A percentile compares a stretch with the other conserved stretches of the same genome.
Conservation (phyloP, 1,140 invertebrate species). For the Grapholita molesta region DNA sequence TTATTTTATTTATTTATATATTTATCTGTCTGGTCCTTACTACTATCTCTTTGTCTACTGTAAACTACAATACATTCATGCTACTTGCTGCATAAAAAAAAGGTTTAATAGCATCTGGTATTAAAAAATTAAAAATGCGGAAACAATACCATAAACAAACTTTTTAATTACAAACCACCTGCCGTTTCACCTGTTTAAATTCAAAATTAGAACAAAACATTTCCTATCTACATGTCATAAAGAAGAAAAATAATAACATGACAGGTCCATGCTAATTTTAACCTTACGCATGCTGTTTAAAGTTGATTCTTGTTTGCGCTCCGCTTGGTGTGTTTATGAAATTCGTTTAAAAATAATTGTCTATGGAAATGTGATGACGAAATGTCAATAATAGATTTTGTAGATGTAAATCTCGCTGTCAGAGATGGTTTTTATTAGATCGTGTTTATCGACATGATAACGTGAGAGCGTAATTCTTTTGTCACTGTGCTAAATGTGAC, state of each 20-base stretch:
- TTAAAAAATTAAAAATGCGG: neutral
- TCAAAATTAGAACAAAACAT: conserved; percentile 7
- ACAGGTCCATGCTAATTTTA: neutral
- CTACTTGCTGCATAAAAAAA: too few species aligned
- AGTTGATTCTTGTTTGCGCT: neutral
- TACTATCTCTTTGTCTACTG: too few species aligned
- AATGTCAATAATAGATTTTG: neutral
- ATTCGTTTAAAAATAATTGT: neutral
- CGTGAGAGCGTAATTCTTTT: too few species aligned
- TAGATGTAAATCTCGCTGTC: neutral
- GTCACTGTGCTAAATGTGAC: too few species aligned
- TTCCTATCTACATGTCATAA: neutral
- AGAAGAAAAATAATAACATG: neutral
- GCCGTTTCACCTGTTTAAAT: conserved; percentile 3
- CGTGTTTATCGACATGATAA: too few species aligned
- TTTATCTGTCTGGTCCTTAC: too few species aligned
- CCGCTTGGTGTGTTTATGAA: neutral
- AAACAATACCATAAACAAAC: neutral
- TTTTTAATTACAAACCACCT: neutral
- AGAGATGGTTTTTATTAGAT: too few species aligned
- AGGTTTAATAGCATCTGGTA: neutral
- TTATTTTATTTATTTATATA: too few species aligned
- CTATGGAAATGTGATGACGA: neutral
- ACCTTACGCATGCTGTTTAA: neutral
- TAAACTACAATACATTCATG: too few species aligned